Evolutionary conservation across 2,888 invertebrate genomes (phyloP), one percentile per base, ranked within the genome.

Genomic region (Penaeus monodon): DNA sequence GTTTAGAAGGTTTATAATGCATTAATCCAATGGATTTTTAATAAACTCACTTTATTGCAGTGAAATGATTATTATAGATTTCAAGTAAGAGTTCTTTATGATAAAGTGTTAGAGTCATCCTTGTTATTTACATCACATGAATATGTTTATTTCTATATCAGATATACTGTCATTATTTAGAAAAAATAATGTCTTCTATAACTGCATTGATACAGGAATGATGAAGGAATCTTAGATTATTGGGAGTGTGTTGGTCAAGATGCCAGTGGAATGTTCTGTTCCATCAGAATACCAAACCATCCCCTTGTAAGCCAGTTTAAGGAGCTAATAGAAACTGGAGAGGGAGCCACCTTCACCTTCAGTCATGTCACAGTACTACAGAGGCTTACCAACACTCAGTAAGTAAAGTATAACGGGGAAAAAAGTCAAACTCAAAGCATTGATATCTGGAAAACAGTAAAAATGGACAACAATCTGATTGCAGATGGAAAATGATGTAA

Each of bases 311-410:
- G 17, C 38, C 33, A 84, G 27, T 29, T 84, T 29, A 66, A 57
- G 38, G 44, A 27, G 10, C 33, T 84, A 33, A 27, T 84, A 57
- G 83, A 84, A 63, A 20, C 12, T 17, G 65, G 74, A 38, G 70
- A 63, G n/a, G 83, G 70, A 8, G n/a, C 49, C 65, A 84, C 83
- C 24, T 57, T 66, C 44, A 76, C 83, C n/a, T 63, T 84, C n/a
- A 84, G 76, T 20, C 76, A 77, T 24, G 65, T 84, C 65, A 77
- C 76, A n/a, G 57, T 84, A 24, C 20, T 27, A n/a, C 33, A 84
- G 14, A 76, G 83, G 24, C 76, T 84, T 57, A 84, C 83, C 65
- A 65, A 84, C 38, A 84, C 83, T 57, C 83, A 84, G 83, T 84
- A 65, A 84, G 83, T 38, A 14, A 49, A 38, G 38, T 22, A 63